Evolutionary conservation across 2,797 vertebrate genomes (phyloP).

Genomic region (Pempheris klunzingeri): DNA sequence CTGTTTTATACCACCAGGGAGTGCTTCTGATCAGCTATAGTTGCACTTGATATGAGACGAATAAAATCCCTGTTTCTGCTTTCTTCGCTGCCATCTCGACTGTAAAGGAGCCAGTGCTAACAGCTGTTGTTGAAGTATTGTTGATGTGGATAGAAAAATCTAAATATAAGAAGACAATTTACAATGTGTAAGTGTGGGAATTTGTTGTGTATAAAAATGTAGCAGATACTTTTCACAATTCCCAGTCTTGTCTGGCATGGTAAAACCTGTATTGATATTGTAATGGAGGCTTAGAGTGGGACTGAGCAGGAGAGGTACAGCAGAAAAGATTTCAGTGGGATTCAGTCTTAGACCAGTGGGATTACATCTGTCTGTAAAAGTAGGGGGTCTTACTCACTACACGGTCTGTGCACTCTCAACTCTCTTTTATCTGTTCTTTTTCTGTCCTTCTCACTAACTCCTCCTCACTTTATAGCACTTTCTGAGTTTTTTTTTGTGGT

Average conservation of each 20-base stretch:
- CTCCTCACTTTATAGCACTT: conserved; percentile 22
- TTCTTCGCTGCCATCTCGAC: too few species aligned
- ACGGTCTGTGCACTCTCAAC: conserved; percentile 58
- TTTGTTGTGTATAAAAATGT: background rate
- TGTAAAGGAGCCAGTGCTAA: too few species aligned
- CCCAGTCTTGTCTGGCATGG: conserved; percentile 12
- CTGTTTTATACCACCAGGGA: too few species aligned
- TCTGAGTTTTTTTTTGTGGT: background rate
- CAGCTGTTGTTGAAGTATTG: too few species aligned
- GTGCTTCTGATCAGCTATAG: too few species aligned
- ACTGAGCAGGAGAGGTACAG: conserved; percentile 39
- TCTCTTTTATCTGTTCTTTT: conserved; percentile 58
- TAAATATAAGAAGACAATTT: background rate
- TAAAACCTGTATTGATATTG: conserved; percentile 48
- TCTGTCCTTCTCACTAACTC: conserved; percentile 28
- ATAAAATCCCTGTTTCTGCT: too few species aligned
- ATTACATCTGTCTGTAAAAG: conserved; percentile 62
- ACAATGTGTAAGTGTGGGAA: background rate
- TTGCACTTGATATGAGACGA: too few species aligned
- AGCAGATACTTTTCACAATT: conserved; percentile 7
- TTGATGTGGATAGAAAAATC: background rate
- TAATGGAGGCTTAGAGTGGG: conserved; percentile 43
- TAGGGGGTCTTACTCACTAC: conserved; percentile 55
- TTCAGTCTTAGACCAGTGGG: conserved; percentile 45
- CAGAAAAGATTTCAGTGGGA: conserved; percentile 40